Percentiles rank a stretch among this genome's conserved stretches.
These are phyloP conservation scores for Cremastinae sp. DNA, from an alignment of 2,888 invertebrate species.

Conservation along the genomic window DNA sequence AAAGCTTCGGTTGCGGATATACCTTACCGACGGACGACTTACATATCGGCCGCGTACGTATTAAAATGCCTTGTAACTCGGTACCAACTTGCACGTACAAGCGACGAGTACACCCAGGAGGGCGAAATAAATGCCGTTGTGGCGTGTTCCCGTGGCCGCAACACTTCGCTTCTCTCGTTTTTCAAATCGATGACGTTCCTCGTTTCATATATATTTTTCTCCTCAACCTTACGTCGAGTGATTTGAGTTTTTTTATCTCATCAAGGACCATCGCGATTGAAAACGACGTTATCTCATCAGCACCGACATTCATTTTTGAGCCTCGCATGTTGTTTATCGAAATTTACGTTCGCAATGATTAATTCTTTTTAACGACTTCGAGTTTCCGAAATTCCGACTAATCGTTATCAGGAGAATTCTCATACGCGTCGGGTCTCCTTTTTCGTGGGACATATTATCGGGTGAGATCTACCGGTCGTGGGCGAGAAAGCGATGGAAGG, in stretches of 20 bases:
- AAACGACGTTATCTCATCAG: background rate
- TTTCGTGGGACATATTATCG: background rate
- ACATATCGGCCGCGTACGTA: slow-evolving; percentile 31
- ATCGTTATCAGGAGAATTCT: background rate
- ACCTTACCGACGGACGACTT: slow-evolving; percentile 32
- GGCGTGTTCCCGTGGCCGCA: slow-evolving; percentile 58
- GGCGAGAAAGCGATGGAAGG: background rate
- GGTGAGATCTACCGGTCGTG: slow-evolving; percentile 1
- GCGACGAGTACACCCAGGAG: slow-evolving; percentile 9
- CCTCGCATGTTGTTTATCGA: too few species aligned
- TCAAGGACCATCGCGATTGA: background rate
- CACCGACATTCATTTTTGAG: background rate
- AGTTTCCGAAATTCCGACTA: slow-evolving; percentile 1
- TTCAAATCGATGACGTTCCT: slow-evolving; percentile 7
- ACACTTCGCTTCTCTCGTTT: slow-evolving; percentile 42
- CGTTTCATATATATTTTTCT: background rate
- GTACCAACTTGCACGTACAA: slow-evolving; percentile 22
- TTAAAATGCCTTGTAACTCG: slow-evolving; percentile 43
- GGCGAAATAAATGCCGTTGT: slow-evolving; percentile 50
- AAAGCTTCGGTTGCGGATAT: slow-evolving; percentile 28
- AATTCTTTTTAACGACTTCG: too few species aligned
- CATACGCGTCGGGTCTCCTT: background rate
- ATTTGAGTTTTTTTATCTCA: background rate
- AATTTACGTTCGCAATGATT: background rate
- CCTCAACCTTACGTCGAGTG: background rate